Percentiles rank a stretch among this genome's conserved stretches.
These are phyloP conservation scores for Sardina pilchardus DNA, from an alignment of 2,113 vertebrate genomes.

Conservation along the genomic window DNA sequence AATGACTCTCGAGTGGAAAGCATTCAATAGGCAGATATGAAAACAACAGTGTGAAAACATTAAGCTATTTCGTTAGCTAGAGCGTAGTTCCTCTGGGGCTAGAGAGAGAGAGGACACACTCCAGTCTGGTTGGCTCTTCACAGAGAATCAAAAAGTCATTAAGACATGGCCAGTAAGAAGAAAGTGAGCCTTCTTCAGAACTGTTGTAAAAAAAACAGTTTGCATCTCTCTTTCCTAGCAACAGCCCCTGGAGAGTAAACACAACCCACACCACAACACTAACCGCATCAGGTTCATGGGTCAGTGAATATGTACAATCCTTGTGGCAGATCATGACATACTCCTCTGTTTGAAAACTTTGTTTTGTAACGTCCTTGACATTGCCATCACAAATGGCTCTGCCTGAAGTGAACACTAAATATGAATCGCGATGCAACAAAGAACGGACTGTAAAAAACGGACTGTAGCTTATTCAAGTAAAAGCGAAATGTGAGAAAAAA, in stretches of 20 bases:
- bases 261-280: neutral
- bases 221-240: neutral
- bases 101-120: neutral
- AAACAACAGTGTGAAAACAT: neutral
- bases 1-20: neutral
- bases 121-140: neutral
- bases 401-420: neutral
- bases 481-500: too few species aligned
- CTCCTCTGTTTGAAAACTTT: neutral
- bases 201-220: neutral
- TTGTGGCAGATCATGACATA: neutral
- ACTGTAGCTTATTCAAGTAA: too few species aligned
- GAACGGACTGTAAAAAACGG: too few species aligned
- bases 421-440: too few species aligned
- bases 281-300: neutral
- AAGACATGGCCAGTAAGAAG: neutral
- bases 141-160: neutral
- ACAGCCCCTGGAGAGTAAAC: neutral
- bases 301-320: neutral
- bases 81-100: too few species aligned
- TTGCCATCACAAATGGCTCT: neutral
- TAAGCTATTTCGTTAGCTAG: neutral
- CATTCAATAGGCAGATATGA: neutral
- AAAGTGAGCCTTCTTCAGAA: neutral
- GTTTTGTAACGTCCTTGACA: neutral